These are phyloP conservation scores for Lepidocyrtoides sp. DNA, from an alignment of 2,888 invertebrate species.

Conservation along the genomic window DNA sequence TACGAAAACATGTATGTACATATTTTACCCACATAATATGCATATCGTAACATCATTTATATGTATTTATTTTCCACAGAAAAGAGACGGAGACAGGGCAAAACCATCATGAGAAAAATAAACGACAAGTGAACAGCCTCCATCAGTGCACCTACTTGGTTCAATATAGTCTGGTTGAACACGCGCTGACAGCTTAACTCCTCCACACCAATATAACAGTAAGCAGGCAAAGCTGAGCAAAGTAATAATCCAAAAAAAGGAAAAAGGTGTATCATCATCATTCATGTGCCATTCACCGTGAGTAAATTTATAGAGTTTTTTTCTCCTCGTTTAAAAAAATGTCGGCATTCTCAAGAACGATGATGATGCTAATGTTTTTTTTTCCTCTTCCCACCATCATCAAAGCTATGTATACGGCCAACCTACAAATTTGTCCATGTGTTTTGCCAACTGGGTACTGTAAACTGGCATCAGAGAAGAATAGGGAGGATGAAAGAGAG, in stretches of 20 bases:
- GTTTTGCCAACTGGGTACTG: conserved; percentile 12
- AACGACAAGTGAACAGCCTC: conserved; percentile 61
- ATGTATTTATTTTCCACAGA: no score
- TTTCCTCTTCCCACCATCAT: background rate
- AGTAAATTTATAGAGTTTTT: conserved; percentile 36
- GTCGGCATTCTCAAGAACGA: background rate
- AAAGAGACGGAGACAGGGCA: conserved; percentile 13
- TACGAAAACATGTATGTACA: no score
- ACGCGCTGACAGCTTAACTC: conserved; percentile 63
- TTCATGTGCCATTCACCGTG: conserved; percentile 25
- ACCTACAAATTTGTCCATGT: background rate
- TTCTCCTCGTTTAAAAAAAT: background rate
- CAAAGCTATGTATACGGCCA: background rate
- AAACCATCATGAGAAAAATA: conserved; percentile 21
- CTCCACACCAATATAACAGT: background rate
- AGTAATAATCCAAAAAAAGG: conserved; percentile 58
- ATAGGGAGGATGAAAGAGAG: background rate
- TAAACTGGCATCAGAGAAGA: background rate
- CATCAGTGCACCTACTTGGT: background rate
- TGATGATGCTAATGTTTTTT: background rate
- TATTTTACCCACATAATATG: no score
- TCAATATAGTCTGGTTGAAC: background rate
- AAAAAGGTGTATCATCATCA: conserved; percentile 43
- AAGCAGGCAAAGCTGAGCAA: background rate
- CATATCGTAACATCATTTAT: no score